Percentiles rank a stretch among this genome's conserved stretches.
phyloP scores from a whole-genome alignment of 2,888 invertebrate genomes.

The Scaptomyza polygonia region DNA sequence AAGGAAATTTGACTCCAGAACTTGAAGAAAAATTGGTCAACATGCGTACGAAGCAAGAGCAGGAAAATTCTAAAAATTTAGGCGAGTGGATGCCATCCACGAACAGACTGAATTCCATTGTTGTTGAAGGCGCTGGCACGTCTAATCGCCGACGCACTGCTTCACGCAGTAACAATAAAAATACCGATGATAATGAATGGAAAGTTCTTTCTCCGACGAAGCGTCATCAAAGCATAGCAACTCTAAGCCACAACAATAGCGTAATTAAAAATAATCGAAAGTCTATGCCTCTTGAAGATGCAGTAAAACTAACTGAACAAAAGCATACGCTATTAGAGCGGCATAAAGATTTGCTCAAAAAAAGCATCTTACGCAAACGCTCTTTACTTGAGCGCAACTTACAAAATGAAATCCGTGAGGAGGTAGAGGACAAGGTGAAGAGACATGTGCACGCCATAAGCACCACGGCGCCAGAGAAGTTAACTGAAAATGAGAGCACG shows the following conservation, averaged over 20 bases:
- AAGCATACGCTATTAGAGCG: constrained; percentile 89
- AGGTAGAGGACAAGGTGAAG: constrained; percentile 86
- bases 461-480: constrained; percentile 64
- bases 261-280: constrained; percentile 51
- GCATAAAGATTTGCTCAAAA: constrained; percentile 96
- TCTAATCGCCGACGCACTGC: constrained; percentile 43
- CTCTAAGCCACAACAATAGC: constrained; percentile 30
- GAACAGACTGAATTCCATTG: constrained; percentile 20
- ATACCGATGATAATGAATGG: constrained; percentile 69
- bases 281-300: constrained; percentile 29
- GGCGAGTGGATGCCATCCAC: constrained; percentile 49
- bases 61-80: constrained; percentile 84
- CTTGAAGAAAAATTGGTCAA: constrained; percentile 96
- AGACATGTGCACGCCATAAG: constrained; percentile 73
- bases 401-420: constrained; percentile 94
- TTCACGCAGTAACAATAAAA: constrained; percentile 34
- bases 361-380: constrained; percentile 96
- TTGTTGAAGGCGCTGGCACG: constrained; percentile 34
- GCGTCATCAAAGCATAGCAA: constrained; percentile 34
- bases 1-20: constrained; percentile 95
- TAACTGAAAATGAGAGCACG: constrained; percentile 58
- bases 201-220: constrained; percentile 51
- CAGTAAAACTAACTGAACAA: constrained; percentile 34
- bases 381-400: constrained; percentile 94
- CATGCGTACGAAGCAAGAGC: constrained; percentile 93